Base-by-base conservation (phyloP, 2,797 vertebrate genomes). In the Erpetoichthys calabaricus region DNA sequence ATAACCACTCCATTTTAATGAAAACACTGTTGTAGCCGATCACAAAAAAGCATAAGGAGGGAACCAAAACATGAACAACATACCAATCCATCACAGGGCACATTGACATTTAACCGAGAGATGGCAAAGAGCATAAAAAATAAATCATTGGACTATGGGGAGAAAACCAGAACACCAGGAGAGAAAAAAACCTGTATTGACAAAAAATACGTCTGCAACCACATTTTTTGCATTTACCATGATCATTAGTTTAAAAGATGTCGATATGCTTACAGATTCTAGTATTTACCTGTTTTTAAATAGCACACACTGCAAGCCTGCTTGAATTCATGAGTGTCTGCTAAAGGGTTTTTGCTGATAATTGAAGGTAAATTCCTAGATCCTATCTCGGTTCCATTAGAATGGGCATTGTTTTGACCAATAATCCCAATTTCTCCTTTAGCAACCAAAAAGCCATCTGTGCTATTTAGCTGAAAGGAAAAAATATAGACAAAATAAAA, bases 261-360 rank as follows among this genome's bases (percentile, higher is more conserved):
- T n/a, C 49, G 5, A 7, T 49, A 7, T 5, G 47, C 5, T 49
- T 49, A 49, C 47, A 49, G 47, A 47, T 5, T 49, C 47, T 49
- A 3, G 7, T 49, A n/a, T n/a, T 87, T 70, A 96, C 96, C 96
- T 62, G 86, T 90, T 81, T 86, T 95, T 63, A 90, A 63, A 59
- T 87, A 97, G 74, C 96, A 99, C 50, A 73, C 56, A 47, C 82
- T 81, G 74, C 96, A 99, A 7, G 95, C 95, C 70, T 91, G 93
- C 69, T 80, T 89, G 67, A 99, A 86, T 49, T 99, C 93, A 53
- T 99, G 94, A 0, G 90, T 97, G 64, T 91, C 89, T 61, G 91
- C 90, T 54, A 99, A 81, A 0, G 94, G 94, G 65, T 97, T 97
- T 66, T 88, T 85, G 7, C 80, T 76, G 4, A 69, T 73, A 59